A percentile compares a stretch with the other conserved stretches of the same genome.
Evolutionary conservation across 2,888 invertebrate species (phyloP).

Genomic region (Thereva unica): DNA sequence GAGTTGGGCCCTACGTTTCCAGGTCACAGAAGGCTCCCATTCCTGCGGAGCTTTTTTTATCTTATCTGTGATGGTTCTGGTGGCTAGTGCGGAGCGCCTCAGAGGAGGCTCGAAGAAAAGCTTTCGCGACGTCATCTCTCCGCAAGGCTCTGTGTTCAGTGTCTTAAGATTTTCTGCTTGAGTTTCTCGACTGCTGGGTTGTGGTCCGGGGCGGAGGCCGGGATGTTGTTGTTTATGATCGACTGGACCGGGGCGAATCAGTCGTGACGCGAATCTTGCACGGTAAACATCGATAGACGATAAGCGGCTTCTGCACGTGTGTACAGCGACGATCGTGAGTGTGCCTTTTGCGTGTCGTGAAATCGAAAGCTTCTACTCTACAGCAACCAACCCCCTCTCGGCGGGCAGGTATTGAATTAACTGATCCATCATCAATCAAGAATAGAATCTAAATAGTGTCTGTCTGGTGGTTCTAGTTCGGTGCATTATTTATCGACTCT

Average conservation of each 20-base stretch:
- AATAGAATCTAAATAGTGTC: too few species aligned
- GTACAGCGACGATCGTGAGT: conserved; percentile 1
- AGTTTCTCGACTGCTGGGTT: not conserved
- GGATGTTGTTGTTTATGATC: conserved; percentile 28
- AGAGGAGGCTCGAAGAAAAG: too few species aligned
- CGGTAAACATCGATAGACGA: conserved; percentile 47
- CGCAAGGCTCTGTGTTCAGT: not conserved
- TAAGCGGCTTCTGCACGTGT: conserved; percentile 24
- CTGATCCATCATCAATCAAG: too few species aligned
- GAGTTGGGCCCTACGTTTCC: too few species aligned
- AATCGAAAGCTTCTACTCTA: not conserved
- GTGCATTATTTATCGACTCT: not conserved
- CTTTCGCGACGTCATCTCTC: too few species aligned
- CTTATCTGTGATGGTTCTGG: too few species aligned
- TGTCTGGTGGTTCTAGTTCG: too few species aligned
- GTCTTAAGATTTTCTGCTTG: conserved; percentile 17
- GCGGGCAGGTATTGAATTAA: not conserved
- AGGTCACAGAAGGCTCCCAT: too few species aligned
- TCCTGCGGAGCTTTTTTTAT: too few species aligned
- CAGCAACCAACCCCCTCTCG: not conserved
- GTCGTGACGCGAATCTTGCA: conserved; percentile 57
- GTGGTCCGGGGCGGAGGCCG: conserved; percentile 2
- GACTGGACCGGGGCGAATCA: conserved; percentile 47
- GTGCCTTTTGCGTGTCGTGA: conserved; percentile 1
- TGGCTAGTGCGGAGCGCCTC: too few species aligned